Percentiles rank a stretch among this genome's conserved stretches.
Conservation (phyloP, 2,888 invertebrate genomes). For the Exocentrus adspersus region DNA sequence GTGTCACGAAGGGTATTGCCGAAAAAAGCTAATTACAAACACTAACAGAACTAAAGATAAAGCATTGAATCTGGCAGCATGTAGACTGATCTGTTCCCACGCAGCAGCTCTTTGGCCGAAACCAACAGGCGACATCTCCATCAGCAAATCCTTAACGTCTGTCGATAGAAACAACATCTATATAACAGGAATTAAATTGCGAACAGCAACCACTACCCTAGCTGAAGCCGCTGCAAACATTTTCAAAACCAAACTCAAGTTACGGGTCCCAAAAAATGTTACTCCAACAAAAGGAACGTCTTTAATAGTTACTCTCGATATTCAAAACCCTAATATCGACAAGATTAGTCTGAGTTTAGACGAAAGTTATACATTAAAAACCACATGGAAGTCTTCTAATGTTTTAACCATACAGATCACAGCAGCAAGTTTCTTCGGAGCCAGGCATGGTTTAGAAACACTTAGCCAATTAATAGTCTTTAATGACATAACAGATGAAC, state of each 20-base stretch:
- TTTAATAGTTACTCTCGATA: slow-evolving; percentile 59
- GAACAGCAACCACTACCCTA: slow-evolving; percentile 50
- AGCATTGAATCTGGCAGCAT: slow-evolving; percentile 69
- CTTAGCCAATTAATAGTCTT: slow-evolving; percentile 74
- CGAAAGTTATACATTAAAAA: slow-evolving; percentile 68
- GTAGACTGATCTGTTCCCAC: slow-evolving; percentile 72
- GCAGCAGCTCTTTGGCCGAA: slow-evolving; percentile 71
- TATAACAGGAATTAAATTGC: slow-evolving; percentile 60
- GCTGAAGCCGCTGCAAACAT: slow-evolving; percentile 50
- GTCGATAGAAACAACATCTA: slow-evolving; percentile 67
- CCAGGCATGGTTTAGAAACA: slow-evolving; percentile 75
- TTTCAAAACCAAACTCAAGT: slow-evolving; percentile 49
- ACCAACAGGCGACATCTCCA: slow-evolving; percentile 69
- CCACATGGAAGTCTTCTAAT: slow-evolving; percentile 59
- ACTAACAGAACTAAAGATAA: slow-evolving; percentile 50
- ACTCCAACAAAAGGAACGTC: slow-evolving; percentile 61
- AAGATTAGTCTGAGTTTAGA: slow-evolving; percentile 67
- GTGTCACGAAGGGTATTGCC: slow-evolving; percentile 67
- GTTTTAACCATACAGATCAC: slow-evolving; percentile 69
- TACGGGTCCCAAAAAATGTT: slow-evolving; percentile 36
- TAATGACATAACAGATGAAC: slow-evolving; percentile 71
- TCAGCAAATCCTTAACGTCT: slow-evolving; percentile 67
- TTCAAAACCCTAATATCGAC: slow-evolving; percentile 45
- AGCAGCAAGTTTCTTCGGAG: slow-evolving; percentile 73
- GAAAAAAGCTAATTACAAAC: slow-evolving; percentile 61